Evolutionary conservation across 2,888 invertebrate species (phyloP), one percentile per base, ranked within the genome.

Genomic region (Yponomeuta malinellus): DNA sequence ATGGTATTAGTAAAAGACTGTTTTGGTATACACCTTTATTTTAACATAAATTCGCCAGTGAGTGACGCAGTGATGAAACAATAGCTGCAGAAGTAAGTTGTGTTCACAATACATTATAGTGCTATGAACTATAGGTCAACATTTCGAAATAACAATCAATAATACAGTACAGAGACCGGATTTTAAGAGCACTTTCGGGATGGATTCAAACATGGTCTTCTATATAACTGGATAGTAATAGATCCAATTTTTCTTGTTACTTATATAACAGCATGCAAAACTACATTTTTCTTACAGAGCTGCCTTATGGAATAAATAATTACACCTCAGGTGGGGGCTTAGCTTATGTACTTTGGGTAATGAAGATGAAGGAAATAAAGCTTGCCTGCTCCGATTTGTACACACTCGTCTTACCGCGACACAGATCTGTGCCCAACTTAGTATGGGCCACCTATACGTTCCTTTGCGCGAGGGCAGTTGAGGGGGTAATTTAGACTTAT

Each of bases 1-100:
- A 23, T 23, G 23, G 23, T 23, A 23, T 43, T 43, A 77, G 77
- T 74, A 78, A 73, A 72, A 63, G 10, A 70, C 71, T 73, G 65
- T 70, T 72, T 72, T 78, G 77, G 76, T 77, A 78, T 81, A 83
- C 80, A 80, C 77, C 78, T 84, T 85, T 83, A 83, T 81, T 81
- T 78, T 37, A 68, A 68, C 68, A 68, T 68, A 68, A 68, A 68
- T 68, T 68, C 52, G 68, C 68, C 68, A 68, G 68, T 68, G 43
- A 43, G 43, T 43, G 68, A 68, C 23, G 48, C 23, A 29, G 48
- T 68, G 68, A 52, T 68, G 68, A 68, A 52, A 52, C 29, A 23
- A 48, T 68, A 68, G 52, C 67, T 68, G 48, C n/a, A 48, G 43
- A 48, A 37, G 67, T 33, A 33, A 33, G 33, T 33, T 33, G 33